Evolutionary conservation across 1,140 invertebrate genomes (phyloP).

Genomic region (Papilio polyxenes): DNA sequence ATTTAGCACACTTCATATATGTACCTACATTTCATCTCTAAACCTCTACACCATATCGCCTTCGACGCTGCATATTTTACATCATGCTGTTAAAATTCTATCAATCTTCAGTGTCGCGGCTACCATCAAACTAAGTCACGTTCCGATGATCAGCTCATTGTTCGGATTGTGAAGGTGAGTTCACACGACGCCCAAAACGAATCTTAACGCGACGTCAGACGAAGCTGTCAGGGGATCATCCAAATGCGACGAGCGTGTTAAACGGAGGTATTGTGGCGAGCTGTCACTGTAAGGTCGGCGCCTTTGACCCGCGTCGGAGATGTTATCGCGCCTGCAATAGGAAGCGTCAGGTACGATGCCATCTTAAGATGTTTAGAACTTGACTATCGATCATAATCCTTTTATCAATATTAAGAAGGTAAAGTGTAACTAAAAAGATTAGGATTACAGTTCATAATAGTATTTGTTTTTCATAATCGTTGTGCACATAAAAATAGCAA

Average conservation of each 20-base stretch:
- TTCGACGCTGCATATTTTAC: background rate
- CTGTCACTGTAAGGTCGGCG: slow-evolving; percentile 68
- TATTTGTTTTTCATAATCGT: too few relatives aligned
- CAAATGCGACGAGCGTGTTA: slow-evolving; percentile 74
- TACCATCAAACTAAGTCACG: slow-evolving; percentile 17
- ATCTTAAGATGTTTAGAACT: slow-evolving; percentile 26
- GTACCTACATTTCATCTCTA: background rate
- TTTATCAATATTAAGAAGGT: background rate
- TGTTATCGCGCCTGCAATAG: slow-evolving; percentile 64
- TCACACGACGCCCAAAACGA: slow-evolving; percentile 33
- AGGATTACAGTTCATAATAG: too few relatives aligned
- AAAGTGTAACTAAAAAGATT: background rate
- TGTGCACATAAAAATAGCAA: too few relatives aligned
- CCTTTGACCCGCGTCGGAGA: slow-evolving; percentile 61
- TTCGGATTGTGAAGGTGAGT: slow-evolving; percentile 1
- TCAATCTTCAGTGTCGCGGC: slow-evolving; percentile 2
- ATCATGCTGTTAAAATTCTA: slow-evolving; percentile 12
- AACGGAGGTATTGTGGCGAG: slow-evolving; percentile 71
- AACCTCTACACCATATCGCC: background rate
- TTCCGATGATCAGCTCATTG: slow-evolving; percentile 25
- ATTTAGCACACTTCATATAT: background rate
- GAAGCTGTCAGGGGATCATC: slow-evolving; percentile 68
- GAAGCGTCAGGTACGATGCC: slow-evolving; percentile 43
- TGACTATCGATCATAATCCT: slow-evolving; percentile 2
- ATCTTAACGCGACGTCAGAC: slow-evolving; percentile 40